Conservation (phyloP, 92 coral and sea anemone genomes). For the Anthopleura xanthogrammica region DNA sequence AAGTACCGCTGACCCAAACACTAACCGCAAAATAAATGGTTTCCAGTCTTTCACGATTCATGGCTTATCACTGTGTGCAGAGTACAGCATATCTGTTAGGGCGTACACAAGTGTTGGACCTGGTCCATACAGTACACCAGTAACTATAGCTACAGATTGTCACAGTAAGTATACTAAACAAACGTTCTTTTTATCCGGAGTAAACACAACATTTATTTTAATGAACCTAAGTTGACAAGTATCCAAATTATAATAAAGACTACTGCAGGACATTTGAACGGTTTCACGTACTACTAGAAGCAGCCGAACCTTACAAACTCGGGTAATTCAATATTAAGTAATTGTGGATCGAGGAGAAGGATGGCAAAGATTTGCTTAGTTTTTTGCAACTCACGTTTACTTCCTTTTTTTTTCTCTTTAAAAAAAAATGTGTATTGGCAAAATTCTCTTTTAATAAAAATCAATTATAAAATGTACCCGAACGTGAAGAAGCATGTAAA, state of each 20-base stretch:
- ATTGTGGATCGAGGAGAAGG: too few species aligned
- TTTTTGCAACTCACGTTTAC: too few species aligned
- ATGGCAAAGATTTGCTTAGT: too few species aligned
- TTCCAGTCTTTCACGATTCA: conserved; percentile 14
- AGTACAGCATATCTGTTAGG: conserved; percentile 29
- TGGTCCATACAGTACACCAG: conserved; percentile 30
- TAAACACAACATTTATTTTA: background rate
- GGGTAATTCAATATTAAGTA: too few species aligned
- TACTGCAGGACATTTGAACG: too few species aligned
- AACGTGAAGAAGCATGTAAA: background rate
- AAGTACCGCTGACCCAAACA: background rate
- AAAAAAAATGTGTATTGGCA: too few species aligned
- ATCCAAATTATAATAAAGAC: too few species aligned
- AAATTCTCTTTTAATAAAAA: too few species aligned
- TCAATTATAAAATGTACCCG: background rate
- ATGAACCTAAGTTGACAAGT: background rate
- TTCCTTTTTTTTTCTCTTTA: too few species aligned
- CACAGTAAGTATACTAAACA: conserved; percentile 8
- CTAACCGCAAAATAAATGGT: conserved; percentile 8
- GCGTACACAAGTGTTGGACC: conserved; percentile 38
- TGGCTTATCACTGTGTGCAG: background rate
- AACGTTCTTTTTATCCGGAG: background rate
- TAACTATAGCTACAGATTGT: conserved; percentile 14
- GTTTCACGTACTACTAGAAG: too few species aligned
- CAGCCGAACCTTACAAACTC: too few species aligned